Evolutionary conservation across 1,140 invertebrate species (phyloP).

Genomic region (Nasonia giraulti): DNA sequence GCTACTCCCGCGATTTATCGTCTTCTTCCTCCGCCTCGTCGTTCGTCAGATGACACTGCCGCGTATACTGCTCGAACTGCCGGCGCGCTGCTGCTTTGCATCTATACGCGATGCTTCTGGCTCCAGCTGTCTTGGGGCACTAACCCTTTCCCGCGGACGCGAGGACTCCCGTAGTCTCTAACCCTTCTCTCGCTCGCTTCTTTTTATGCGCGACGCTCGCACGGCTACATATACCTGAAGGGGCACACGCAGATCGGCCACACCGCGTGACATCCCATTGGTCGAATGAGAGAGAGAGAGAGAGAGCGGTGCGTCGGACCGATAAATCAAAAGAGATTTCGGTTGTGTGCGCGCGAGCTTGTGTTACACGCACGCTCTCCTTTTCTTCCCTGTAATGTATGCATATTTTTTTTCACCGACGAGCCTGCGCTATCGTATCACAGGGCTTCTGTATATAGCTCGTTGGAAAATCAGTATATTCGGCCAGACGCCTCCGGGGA

Average conservation of each 20-base stretch:
- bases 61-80: not conserved
- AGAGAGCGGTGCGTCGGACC: conserved; percentile 5
- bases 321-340: conserved; percentile 53
- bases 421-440: not conserved
- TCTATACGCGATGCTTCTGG: conserved; percentile 16
- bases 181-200: not conserved
- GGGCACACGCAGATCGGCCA: conserved; percentile 5
- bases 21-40: not conserved
- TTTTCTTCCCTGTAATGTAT: conserved; percentile 46
- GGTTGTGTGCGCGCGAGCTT: conserved; percentile 29
- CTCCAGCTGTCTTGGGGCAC: conserved; percentile 43
- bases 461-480: not conserved
- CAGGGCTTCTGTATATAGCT: not conserved
- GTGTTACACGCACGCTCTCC: conserved; percentile 18
- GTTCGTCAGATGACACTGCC: not conserved
- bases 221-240: not conserved
- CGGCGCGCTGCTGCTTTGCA: not conserved
- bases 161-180: conserved; percentile 1
- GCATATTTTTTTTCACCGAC: conserved; percentile 34
- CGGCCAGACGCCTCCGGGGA: not conserved
- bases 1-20: conserved; percentile 22
- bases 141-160: conserved; percentile 45
- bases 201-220: not conserved
- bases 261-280: conserved; percentile 38
- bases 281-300: not conserved